These are phyloP conservation scores for Rhabditoides inermis DNA, from an alignment of 2,888 invertebrate species.

Conservation along the genomic window DNA sequence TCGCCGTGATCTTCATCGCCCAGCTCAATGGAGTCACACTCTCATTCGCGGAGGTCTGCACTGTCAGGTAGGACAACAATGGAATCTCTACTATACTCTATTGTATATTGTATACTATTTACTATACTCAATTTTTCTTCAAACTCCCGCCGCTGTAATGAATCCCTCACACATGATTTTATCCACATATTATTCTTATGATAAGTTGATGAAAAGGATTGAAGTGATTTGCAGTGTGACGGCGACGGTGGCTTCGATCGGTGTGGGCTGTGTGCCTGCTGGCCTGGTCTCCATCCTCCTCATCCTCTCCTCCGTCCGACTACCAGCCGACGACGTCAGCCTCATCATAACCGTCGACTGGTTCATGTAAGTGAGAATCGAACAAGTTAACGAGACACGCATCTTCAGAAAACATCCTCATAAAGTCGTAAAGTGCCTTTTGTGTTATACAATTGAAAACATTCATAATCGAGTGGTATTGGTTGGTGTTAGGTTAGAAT, in stretches of 20 bases:
- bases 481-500: too few species aligned
- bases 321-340: constrained; percentile 54
- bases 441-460: too few species aligned
- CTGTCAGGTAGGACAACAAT: constrained; percentile 64
- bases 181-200: too few species aligned
- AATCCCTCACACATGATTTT: too few species aligned
- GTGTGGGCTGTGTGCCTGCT: constrained; percentile 76
- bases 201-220: too few species aligned
- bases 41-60: constrained; percentile 72
- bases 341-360: constrained; percentile 55
- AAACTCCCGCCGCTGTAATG: too few species aligned
- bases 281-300: constrained; percentile 51
- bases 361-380: constrained; percentile 55
- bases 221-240: constrained; percentile 70
- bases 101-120: neutral
- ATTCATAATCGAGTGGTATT: too few species aligned
- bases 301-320: constrained; percentile 54
- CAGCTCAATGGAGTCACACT: constrained; percentile 73
- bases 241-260: constrained; percentile 88
- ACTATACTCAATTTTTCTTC: too few species aligned
- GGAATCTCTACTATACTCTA: neutral
- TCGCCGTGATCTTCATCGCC: constrained; percentile 75
- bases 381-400: too few species aligned
- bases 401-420: too few species aligned
- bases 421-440: too few species aligned